These are phyloP conservation scores for Anagyrus pseudococci DNA, from an alignment of 2,888 invertebrate genomes.

Conservation along the genomic window DNA sequence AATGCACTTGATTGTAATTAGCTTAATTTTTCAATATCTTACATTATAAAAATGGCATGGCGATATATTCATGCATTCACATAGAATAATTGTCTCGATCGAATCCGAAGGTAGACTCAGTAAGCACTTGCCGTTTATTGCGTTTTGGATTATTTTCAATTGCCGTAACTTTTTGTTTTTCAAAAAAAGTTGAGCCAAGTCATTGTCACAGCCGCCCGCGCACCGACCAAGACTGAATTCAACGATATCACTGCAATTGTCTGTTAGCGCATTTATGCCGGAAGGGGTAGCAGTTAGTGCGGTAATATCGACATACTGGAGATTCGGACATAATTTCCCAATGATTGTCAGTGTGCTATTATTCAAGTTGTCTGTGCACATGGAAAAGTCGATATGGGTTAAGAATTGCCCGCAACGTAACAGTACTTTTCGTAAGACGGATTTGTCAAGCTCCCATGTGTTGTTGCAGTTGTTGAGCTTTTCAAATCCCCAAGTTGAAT, in stretches of 20 bases:
- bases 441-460: constrained; percentile 40
- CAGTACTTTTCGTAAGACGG: constrained; percentile 63
- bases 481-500: constrained; percentile 44
- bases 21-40: constrained; percentile 32
- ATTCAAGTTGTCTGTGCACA: constrained; percentile 63
- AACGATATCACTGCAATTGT: constrained; percentile 64
- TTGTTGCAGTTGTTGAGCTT: not conserved
- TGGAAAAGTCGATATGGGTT: constrained; percentile 64
- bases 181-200: constrained; percentile 51
- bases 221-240: constrained; percentile 64
- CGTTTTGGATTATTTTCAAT: constrained; percentile 45
- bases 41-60: constrained; percentile 46
- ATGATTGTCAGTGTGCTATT: constrained; percentile 66
- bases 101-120: constrained; percentile 46
- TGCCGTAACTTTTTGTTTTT: constrained; percentile 49
- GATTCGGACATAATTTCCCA: constrained; percentile 67
- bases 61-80: constrained; percentile 45
- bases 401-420: constrained; percentile 64
- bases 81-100: constrained; percentile 51
- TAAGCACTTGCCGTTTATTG: constrained; percentile 52
- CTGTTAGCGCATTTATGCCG: constrained; percentile 62
- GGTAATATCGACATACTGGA: constrained; percentile 64
- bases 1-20: not conserved
- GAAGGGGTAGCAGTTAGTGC: constrained; percentile 65
- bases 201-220: constrained; percentile 54